These are phyloP conservation scores for Gnathonemus longibarbis DNA, from an alignment of 2,113 vertebrate genomes.

Conservation along the genomic window DNA sequence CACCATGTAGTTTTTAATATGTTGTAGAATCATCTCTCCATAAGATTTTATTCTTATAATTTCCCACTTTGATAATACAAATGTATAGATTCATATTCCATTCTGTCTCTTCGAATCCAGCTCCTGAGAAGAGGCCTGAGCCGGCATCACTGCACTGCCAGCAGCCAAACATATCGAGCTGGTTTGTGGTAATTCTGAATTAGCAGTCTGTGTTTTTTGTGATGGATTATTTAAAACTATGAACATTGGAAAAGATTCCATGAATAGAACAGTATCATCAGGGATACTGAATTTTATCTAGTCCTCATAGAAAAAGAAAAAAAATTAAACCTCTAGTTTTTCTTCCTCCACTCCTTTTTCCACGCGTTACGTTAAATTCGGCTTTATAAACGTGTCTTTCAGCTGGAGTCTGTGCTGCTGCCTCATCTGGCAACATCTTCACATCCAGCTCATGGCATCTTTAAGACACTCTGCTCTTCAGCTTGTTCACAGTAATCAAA, in stretches of 20 bases:
- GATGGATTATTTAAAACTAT: slow-evolving; percentile 49
- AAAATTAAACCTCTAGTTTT: slow-evolving; percentile 48
- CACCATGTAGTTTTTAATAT: slow-evolving; percentile 81
- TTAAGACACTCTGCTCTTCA: slow-evolving; percentile 52
- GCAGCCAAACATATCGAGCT: slow-evolving; percentile 58
- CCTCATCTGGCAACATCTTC: slow-evolving; percentile 36
- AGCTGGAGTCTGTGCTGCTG: slow-evolving; percentile 49
- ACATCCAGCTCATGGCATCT: slow-evolving; percentile 42
- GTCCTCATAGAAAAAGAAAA: slow-evolving; percentile 55
- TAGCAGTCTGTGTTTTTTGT: slow-evolving; percentile 57
- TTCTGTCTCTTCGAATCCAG: slow-evolving; percentile 53
- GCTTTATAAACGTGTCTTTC: slow-evolving; percentile 64
- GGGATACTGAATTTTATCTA: slow-evolving; percentile 56
- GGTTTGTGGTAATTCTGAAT: slow-evolving; percentile 57
- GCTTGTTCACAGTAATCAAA: slow-evolving; percentile 52
- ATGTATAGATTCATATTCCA: slow-evolving; percentile 62
- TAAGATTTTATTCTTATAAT: slow-evolving; percentile 62
- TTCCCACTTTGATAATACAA: slow-evolving; percentile 66
- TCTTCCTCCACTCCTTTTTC: not conserved
- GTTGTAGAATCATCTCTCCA: slow-evolving; percentile 75
- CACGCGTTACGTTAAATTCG: slow-evolving; percentile 23
- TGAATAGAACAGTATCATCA: slow-evolving; percentile 62
- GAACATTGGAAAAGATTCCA: slow-evolving; percentile 56
- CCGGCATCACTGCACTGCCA: slow-evolving; percentile 50
- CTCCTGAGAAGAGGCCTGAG: slow-evolving; percentile 52